Evolutionary conservation across 1,140 invertebrate genomes (phyloP).

Genomic region (Hydropsyche tenuis): DNA sequence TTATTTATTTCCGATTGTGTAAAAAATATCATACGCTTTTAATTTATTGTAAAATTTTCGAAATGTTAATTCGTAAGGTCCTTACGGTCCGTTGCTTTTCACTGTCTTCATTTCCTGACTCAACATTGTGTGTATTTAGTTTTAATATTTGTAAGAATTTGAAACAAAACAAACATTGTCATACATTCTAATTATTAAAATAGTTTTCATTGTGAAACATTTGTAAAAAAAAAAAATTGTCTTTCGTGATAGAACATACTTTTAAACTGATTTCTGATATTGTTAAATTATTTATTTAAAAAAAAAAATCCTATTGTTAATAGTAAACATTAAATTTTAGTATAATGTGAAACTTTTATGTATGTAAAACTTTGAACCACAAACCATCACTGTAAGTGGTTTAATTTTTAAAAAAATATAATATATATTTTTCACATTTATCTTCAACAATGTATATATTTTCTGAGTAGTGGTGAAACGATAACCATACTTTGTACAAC

Average conservation of each 20-base stretch:
- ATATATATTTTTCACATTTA: conserved; percentile 15
- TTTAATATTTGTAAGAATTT: no score
- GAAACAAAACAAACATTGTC: no score
- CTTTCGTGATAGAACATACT: not conserved
- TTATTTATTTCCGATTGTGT: no score
- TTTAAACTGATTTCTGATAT: conserved; percentile 40
- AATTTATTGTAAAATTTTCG: no score
- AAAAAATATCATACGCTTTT: no score
- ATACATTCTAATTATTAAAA: no score
- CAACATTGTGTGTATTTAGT: no score
- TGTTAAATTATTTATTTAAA: conserved; percentile 49
- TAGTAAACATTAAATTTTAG: conserved; percentile 1
- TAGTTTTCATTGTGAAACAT: not conserved
- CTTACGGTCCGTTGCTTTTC: no score
- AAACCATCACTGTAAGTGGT: conserved; percentile 7
- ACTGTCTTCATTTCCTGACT: no score
- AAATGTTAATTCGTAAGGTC: no score
- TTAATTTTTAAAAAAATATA: not conserved
- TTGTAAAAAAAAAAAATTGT: not conserved
- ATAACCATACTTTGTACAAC: not conserved
- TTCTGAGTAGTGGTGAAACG: not conserved
- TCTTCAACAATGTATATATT: conserved; percentile 11
- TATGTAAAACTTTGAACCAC: not conserved
- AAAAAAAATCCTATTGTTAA: conserved; percentile 33
- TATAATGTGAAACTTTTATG: conserved; percentile 12